A percentile compares a stretch with the other conserved stretches of the same genome.
phyloP scores from a whole-genome alignment of 1,140 invertebrate genomes.

The Cephus cinctus region DNA sequence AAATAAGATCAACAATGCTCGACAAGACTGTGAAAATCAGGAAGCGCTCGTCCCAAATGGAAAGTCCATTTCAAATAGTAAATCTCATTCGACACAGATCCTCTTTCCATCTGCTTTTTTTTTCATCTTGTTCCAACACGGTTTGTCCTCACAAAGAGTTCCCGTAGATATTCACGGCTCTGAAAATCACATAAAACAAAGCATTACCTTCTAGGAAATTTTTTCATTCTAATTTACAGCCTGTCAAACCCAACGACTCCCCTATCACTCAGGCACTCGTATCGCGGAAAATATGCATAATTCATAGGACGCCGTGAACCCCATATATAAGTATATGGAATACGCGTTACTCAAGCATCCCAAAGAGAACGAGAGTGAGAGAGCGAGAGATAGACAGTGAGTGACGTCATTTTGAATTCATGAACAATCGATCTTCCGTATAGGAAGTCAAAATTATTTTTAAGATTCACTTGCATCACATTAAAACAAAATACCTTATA shows the following conservation, averaged over 20 bases:
- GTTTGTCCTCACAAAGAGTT: no score
- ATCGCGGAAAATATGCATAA: constrained; percentile 55
- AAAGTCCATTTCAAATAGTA: no score
- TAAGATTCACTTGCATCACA: not conserved
- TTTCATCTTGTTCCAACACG: no score
- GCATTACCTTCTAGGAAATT: constrained; percentile 19
- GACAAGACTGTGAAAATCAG: no score
- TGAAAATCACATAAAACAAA: constrained; percentile 36
- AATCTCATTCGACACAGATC: no score
- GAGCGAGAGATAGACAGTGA: not conserved
- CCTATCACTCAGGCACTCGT: constrained; percentile 53
- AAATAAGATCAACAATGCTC: no score
- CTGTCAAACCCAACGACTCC: constrained; percentile 44
- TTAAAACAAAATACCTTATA: not conserved
- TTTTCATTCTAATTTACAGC: constrained; percentile 50
- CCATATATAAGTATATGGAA: no score
- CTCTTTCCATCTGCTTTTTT: no score
- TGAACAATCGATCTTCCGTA: not conserved
- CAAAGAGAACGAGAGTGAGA: no score
- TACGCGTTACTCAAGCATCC: no score
- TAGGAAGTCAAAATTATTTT: not conserved
- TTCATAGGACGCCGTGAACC: constrained; percentile 34
- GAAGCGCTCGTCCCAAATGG: no score
- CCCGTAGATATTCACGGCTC: no score
- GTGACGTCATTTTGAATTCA: not conserved